These are phyloP conservation scores for Ceratosolen solmsi DNA, from an alignment of 1,140 invertebrate genomes.

Conservation along the genomic window DNA sequence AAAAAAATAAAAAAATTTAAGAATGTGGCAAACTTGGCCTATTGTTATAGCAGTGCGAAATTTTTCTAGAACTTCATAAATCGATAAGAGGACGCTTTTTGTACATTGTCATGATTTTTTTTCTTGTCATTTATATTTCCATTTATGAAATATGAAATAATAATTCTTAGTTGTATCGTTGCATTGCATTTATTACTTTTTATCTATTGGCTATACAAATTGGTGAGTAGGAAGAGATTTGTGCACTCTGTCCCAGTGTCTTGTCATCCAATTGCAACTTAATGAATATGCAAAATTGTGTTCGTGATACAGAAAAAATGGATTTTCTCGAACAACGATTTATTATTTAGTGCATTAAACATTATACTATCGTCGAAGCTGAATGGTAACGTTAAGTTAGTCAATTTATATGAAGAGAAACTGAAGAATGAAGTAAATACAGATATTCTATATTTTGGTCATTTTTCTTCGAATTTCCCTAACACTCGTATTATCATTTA, in stretches of 20 bases:
- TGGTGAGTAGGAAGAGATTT: constrained; percentile 25
- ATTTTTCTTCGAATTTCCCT: constrained; percentile 52
- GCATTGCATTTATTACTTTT: constrained; percentile 48
- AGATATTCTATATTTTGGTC: constrained; percentile 61
- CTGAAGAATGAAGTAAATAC: constrained; percentile 62
- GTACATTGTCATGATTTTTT: constrained; percentile 33
- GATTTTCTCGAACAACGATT: constrained; percentile 55
- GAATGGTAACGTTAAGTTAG: constrained; percentile 64
- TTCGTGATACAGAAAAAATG: constrained; percentile 45
- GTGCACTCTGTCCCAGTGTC: constrained; percentile 34
- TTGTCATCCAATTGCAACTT: constrained; percentile 11
- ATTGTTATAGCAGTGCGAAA: constrained; percentile 45
- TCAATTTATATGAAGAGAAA: constrained; percentile 63
- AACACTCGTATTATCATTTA: background rate
- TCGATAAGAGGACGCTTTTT: constrained; percentile 45
- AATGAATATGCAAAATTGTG: constrained; percentile 28
- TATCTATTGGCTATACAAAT: constrained; percentile 27
- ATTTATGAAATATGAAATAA: constrained; percentile 37
- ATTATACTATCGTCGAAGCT: constrained; percentile 53
- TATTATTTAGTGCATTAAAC: constrained; percentile 57
- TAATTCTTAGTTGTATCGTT: constrained; percentile 40
- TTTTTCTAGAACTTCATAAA: constrained; percentile 50
- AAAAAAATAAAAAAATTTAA: constrained; percentile 37
- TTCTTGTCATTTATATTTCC: constrained; percentile 46
- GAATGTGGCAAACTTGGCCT: constrained; percentile 51